A percentile compares a stretch with the other conserved stretches of the same genome.
phyloP scores from a whole-genome alignment of 2,888 invertebrate genomes.

The Digitonthophagus gazella region DNA sequence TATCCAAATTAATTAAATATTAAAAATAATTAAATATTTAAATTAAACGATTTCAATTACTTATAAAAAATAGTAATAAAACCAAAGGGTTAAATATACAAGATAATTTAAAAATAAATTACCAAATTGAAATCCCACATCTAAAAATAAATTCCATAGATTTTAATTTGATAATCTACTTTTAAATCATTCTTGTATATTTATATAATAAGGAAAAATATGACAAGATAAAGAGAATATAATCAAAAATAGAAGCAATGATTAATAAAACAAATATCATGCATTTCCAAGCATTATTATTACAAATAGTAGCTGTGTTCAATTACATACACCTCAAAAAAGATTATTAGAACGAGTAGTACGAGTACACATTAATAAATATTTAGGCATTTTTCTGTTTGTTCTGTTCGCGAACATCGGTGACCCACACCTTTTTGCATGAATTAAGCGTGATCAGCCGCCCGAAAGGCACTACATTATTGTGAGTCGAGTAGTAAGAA shows the following conservation, averaged over 20 bases:
- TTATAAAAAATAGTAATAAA: too few species aligned
- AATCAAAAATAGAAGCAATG: conserved; percentile 50
- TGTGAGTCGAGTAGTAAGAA: conserved; percentile 44
- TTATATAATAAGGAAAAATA: not conserved
- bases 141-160: too few species aligned
- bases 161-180: too few species aligned
- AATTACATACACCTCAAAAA: conserved; percentile 56
- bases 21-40: too few species aligned
- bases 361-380: conserved; percentile 53
- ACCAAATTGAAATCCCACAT: too few species aligned
- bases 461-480: conserved; percentile 53
- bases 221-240: conserved; percentile 30
- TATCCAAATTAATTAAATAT: too few species aligned
- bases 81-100: too few species aligned
- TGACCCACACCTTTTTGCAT: conserved; percentile 48
- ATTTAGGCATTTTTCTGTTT: not conserved
- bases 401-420: conserved; percentile 30
- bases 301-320: conserved; percentile 70
- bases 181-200: too few species aligned
- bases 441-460: conserved; percentile 52
- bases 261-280: conserved; percentile 80
- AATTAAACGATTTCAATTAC: not conserved
- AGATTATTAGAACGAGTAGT: conserved; percentile 53
- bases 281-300: conserved; percentile 86
- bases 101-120: too few species aligned